Evolutionary conservation across 2,113 vertebrate species (phyloP).

Genomic region (Panurus biarmicus): DNA sequence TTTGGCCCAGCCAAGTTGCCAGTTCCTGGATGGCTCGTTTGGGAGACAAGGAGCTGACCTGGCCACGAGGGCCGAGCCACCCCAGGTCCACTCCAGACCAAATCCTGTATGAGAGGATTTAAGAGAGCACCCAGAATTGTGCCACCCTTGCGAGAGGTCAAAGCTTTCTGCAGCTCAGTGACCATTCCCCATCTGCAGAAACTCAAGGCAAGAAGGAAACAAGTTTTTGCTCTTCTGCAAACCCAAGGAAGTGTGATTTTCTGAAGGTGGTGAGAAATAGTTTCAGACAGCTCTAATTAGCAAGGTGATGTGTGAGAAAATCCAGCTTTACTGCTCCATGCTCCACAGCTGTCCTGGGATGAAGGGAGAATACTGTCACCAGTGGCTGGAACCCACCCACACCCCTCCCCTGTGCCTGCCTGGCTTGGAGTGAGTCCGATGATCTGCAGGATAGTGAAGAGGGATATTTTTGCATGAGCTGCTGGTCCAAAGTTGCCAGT

Average conservation of each 20-base stretch:
- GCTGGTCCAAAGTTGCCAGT: neutral
- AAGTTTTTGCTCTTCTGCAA: neutral
- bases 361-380: neutral
- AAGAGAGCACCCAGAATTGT: neutral
- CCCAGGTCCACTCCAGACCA: neutral
- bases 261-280: constrained; percentile 52
- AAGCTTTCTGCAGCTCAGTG: neutral
- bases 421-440: neutral
- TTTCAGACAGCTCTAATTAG: constrained; percentile 45
- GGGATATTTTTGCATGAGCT: constrained; percentile 13
- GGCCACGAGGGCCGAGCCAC: neutral
- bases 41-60: neutral
- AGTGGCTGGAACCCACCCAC: neutral
- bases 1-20: rapidly evolving
- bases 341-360: constrained; percentile 10
- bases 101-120: neutral
- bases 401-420: neutral
- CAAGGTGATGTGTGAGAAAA: neutral
- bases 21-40: neutral
- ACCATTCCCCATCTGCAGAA: neutral
- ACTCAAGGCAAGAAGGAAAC: neutral
- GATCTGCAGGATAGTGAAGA: neutral
- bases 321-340: neutral
- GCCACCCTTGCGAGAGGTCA: rapidly evolving
- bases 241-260: constrained; percentile 43